A percentile compares a stretch with the other conserved stretches of the same genome.
phyloP scores from a whole-genome alignment of 2,797 vertebrate genomes.

The Rhynchotus rufescens region DNA sequence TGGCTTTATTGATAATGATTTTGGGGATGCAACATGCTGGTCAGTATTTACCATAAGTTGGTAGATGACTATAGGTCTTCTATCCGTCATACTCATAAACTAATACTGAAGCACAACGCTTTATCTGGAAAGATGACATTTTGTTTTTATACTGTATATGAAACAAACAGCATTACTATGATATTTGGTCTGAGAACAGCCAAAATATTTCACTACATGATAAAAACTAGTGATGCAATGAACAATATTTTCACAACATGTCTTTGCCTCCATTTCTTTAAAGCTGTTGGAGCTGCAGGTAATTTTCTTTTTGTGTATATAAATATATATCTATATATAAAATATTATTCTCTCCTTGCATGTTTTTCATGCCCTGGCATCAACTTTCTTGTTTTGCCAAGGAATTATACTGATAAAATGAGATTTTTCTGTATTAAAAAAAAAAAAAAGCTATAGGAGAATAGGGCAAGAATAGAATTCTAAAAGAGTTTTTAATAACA shows the following conservation, averaged over 20 bases:
- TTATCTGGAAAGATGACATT: not conserved
- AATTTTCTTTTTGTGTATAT: not conserved
- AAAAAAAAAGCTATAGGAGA: not conserved
- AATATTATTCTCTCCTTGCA: not conserved
- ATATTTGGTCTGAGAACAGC: conserved; percentile 5
- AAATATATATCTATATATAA: not conserved
- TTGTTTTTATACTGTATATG: not conserved
- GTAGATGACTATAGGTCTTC: not conserved
- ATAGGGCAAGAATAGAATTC: not conserved
- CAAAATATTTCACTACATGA: conserved; percentile 58
- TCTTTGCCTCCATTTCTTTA: conserved; percentile 30
- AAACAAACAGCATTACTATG: not conserved
- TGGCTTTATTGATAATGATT: not conserved
- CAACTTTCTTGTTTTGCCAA: not conserved
- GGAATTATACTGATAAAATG: not conserved
- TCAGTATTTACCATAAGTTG: not conserved
- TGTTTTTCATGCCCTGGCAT: not conserved
- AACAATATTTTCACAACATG: not conserved
- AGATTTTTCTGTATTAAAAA: not conserved
- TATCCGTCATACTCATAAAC: not conserved
- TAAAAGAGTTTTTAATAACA: not conserved
- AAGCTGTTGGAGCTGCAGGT: conserved; percentile 3
- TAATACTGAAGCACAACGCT: not conserved
- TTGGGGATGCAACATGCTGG: not conserved
- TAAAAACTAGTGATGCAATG: conserved; percentile 29